Conservation (phyloP, 2,797 vertebrate species). For the Orestias chungarensis region DNA sequence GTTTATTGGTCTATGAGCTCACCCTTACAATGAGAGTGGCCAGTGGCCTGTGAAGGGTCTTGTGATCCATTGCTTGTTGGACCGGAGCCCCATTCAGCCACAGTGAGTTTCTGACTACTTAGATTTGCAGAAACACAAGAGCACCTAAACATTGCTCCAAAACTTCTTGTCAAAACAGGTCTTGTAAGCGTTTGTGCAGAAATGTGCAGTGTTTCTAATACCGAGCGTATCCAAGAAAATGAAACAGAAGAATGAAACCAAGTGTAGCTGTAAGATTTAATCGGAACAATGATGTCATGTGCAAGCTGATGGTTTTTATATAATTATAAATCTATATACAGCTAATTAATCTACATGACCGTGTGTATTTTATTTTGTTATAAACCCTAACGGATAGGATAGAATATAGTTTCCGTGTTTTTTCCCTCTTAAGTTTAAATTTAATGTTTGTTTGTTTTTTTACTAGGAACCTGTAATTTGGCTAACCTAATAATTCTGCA, state of each 20-base stretch:
- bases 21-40: slow-evolving; percentile 45
- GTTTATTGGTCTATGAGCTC: slow-evolving; percentile 69
- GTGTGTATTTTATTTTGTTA: not conserved
- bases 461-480: not conserved
- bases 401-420: too few relatives aligned
- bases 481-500: not conserved
- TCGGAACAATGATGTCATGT: slow-evolving; percentile 67
- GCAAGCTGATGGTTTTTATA: slow-evolving; percentile 29
- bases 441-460: not conserved
- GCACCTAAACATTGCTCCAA: slow-evolving; percentile 39
- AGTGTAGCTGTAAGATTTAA: slow-evolving; percentile 54
- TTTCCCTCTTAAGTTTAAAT: not conserved
- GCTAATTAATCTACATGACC: not conserved
- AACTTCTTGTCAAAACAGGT: too few relatives aligned
- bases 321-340: slow-evolving; percentile 7
- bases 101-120: slow-evolving; percentile 27
- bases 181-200: slow-evolving; percentile 21
- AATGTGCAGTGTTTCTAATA: slow-evolving; percentile 8
- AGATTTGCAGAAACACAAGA: slow-evolving; percentile 45
- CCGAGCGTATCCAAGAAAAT: slow-evolving; percentile 12
- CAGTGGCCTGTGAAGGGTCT: slow-evolving; percentile 52
- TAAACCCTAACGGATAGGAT: too few relatives aligned
- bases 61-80: slow-evolving; percentile 51
- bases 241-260: slow-evolving; percentile 31
- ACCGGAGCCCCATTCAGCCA: slow-evolving; percentile 24